These are phyloP conservation scores for Cyprinella venusta DNA, from an alignment of 2,797 vertebrate species.

Conservation along the genomic window DNA sequence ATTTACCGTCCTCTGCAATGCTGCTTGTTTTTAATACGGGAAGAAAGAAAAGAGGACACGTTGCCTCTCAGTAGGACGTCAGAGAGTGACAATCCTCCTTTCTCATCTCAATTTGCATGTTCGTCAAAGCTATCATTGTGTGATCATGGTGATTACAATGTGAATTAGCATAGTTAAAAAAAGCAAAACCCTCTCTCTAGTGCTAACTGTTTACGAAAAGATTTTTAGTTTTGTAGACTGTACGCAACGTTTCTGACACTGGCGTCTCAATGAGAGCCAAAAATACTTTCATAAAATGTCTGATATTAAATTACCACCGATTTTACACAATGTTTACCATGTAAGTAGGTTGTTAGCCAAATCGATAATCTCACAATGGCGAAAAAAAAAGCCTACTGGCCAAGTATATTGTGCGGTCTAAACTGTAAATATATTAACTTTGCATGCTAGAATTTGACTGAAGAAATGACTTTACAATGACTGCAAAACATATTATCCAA, in stretches of 20 bases:
- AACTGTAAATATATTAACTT: not conserved
- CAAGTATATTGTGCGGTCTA: not conserved
- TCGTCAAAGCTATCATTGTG: not conserved
- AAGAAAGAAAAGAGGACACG: not conserved
- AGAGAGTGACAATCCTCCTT: slow-evolving; percentile 36
- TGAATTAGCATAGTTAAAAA: not conserved
- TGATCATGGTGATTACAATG: not conserved
- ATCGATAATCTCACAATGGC: not conserved
- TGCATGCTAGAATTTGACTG: not conserved
- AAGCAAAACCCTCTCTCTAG: slow-evolving; percentile 2
- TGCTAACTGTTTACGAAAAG: not conserved
- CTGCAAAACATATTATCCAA: not conserved
- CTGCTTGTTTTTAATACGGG: slow-evolving; percentile 55
- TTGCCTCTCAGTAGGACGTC: not conserved
- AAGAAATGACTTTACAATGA: not conserved
- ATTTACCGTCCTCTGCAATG: slow-evolving; percentile 29
- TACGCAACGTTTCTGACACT: not conserved
- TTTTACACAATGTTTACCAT: not conserved
- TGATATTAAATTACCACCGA: not conserved
- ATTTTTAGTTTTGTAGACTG: not conserved
- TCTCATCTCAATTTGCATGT: slow-evolving; percentile 20
- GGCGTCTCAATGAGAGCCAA: not conserved
- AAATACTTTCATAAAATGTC: not conserved
- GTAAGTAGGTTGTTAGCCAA: not conserved
- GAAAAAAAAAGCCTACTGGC: not conserved